A percentile compares a stretch with the other conserved stretches of the same genome.
Evolutionary conservation across 2,797 vertebrate genomes (phyloP).

Genomic region (Crenuchus spilurus): DNA sequence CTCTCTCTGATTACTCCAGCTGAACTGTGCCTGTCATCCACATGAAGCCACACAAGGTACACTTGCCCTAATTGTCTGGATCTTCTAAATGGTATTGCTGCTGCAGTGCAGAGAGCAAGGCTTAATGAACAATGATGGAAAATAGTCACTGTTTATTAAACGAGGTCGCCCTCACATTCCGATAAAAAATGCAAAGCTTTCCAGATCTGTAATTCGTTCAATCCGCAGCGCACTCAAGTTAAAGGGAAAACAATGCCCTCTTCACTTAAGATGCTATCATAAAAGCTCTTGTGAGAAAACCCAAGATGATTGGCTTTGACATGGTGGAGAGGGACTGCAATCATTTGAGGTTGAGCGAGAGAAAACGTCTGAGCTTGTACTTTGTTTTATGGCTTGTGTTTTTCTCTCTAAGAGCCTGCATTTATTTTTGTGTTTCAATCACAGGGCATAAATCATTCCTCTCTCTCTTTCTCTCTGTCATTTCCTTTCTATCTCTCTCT

Average conservation of each 20-base stretch:
- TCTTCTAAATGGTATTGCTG: not conserved
- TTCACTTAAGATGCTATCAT: conserved; percentile 60
- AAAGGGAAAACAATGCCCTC: conserved; percentile 43
- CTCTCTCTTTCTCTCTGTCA: conserved; percentile 40
- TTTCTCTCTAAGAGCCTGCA: conserved; percentile 65
- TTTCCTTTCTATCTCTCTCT: conserved; percentile 44
- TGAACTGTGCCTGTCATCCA: conserved; percentile 30
- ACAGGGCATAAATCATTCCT: conserved; percentile 76
- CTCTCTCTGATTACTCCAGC: conserved; percentile 73
- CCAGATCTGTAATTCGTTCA: conserved; percentile 34
- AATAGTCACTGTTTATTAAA: conserved; percentile 13
- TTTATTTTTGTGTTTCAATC: conserved; percentile 74
- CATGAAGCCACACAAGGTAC: not conserved
- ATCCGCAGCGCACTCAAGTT: conserved; percentile 4
- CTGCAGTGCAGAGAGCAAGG: not conserved
- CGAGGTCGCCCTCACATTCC: conserved; percentile 9
- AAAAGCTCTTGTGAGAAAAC: conserved; percentile 72
- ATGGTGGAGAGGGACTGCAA: conserved; percentile 62
- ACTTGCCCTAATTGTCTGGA: not conserved
- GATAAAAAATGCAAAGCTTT: conserved; percentile 30
- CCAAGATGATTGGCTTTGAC: conserved; percentile 74
- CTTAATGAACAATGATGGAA: conserved; percentile 43
- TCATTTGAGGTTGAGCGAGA: conserved; percentile 71
- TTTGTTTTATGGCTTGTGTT: conserved; percentile 69
- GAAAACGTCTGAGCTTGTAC: conserved; percentile 67